Conservation (phyloP, 2,888 invertebrate genomes). For the Apodemia zela region DNA sequence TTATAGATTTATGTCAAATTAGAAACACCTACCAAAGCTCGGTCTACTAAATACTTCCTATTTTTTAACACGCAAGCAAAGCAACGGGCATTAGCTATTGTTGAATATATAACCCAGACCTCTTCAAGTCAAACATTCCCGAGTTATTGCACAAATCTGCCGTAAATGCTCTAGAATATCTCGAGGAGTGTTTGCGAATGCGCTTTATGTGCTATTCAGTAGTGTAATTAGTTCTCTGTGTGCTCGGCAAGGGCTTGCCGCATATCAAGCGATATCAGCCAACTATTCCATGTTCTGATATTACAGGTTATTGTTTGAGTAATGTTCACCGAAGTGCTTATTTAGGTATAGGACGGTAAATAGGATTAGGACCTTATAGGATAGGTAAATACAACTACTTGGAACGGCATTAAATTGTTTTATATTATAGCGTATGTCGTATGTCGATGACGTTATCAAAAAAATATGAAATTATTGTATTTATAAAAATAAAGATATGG, state of each 20-base stretch:
- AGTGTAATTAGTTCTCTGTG: constrained; percentile 19
- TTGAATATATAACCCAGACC: neutral
- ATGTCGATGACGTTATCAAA: too few relatives aligned
- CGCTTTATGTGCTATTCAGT: constrained; percentile 21
- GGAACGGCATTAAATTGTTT: too few relatives aligned
- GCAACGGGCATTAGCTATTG: neutral
- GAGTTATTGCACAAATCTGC: constrained; percentile 22
- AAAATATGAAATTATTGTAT: too few relatives aligned
- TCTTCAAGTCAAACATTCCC: neutral
- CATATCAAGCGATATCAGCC: constrained; percentile 4
- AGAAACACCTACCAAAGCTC: too few relatives aligned
- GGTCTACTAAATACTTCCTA: too few relatives aligned
- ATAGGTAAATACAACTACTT: too few relatives aligned
- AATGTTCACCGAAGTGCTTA: neutral
- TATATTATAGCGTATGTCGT: too few relatives aligned
- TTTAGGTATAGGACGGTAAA: too few relatives aligned
- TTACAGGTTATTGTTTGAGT: neutral
- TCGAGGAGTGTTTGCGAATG: constrained; percentile 19
- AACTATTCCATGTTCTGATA: neutral
- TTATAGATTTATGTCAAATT: too few relatives aligned
- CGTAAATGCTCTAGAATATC: constrained; percentile 14
- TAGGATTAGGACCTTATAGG: too few relatives aligned
- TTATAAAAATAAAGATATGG: too few relatives aligned
- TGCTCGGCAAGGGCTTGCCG: neutral
- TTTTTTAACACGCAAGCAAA: neutral